Conservation (phyloP, 1,140 invertebrate genomes). For the Drosophila watanabei region DNA sequence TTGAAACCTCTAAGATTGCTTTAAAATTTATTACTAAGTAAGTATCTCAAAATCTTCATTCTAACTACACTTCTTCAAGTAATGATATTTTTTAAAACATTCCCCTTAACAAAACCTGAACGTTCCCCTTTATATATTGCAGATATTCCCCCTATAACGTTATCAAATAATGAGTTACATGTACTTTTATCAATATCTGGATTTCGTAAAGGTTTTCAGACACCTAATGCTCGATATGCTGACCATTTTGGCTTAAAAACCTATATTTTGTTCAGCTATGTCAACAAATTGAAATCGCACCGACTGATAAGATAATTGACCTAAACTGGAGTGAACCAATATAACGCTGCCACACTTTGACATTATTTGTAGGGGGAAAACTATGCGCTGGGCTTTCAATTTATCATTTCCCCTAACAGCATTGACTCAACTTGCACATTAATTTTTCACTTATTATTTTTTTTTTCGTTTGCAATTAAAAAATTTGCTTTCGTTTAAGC, state of each 20-base stretch:
- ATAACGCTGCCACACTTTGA: constrained; percentile 5
- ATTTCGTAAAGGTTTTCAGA: constrained; percentile 14
- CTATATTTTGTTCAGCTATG: constrained; percentile 11
- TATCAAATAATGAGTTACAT: neutral
- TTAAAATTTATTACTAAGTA: too few species aligned
- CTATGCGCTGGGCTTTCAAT: constrained; percentile 16
- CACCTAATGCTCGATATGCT: constrained; percentile 11
- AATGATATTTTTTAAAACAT: neutral
- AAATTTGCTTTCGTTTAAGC: constrained; percentile 45
- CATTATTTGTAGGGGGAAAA: neutral
- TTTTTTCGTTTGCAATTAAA: constrained; percentile 34
- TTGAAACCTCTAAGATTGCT: neutral
- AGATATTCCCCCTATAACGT: neutral
- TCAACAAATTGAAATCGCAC: constrained; percentile 48
- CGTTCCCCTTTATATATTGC: neutral
- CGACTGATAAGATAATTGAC: constrained; percentile 45
- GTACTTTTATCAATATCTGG: constrained; percentile 14
- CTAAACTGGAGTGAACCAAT: constrained; percentile 22
- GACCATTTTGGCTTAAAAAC: constrained; percentile 27
- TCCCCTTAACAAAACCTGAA: neutral
- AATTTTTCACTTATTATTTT: constrained; percentile 17
- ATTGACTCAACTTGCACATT: constrained; percentile 36
- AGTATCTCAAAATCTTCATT: too few species aligned
- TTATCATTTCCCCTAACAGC: constrained; percentile 15
- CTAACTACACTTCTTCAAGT: neutral